Percentiles rank a stretch among this genome's conserved stretches.
phyloP scores from a whole-genome alignment of 2,888 invertebrate species.

The Ashinkailepas kermadecensis region DNA sequence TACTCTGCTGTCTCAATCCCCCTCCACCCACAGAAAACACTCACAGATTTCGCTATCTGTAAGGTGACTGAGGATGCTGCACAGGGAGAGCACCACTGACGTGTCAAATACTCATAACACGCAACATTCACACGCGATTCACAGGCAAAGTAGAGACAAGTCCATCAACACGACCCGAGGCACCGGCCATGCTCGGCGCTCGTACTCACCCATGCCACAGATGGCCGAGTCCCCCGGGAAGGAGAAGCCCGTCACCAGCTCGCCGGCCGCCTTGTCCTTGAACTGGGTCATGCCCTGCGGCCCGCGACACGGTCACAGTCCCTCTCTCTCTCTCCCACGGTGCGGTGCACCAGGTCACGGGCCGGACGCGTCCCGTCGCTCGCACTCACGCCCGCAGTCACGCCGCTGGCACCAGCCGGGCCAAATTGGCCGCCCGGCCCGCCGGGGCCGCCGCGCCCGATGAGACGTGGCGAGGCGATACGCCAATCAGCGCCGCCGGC shows the following conservation, averaged over 20 bases:
- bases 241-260: not conserved
- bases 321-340: conserved; percentile 10
- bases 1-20: too few species aligned
- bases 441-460: not conserved
- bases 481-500: not conserved
- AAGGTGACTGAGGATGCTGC: too few species aligned
- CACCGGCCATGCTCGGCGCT: not conserved
- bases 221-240: not conserved
- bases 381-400: not conserved
- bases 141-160: too few species aligned
- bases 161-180: too few species aligned
- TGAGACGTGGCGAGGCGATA: not conserved
- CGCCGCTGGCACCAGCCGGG: not conserved
- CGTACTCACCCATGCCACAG: not conserved
- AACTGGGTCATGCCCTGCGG: conserved; percentile 27
- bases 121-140: too few species aligned
- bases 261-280: conserved; percentile 22
- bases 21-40: too few species aligned
- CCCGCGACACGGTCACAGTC: conserved; percentile 24
- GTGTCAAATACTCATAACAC: too few species aligned
- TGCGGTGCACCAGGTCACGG: not conserved
- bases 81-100: too few species aligned
- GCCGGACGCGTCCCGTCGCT: not conserved
- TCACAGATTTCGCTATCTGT: too few species aligned
- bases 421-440: conserved; percentile 5